Evolutionary conservation across 2,797 vertebrate species (phyloP), one percentile per base, ranked within the genome.

Genomic region (Otolemur crassicaudatus): DNA sequence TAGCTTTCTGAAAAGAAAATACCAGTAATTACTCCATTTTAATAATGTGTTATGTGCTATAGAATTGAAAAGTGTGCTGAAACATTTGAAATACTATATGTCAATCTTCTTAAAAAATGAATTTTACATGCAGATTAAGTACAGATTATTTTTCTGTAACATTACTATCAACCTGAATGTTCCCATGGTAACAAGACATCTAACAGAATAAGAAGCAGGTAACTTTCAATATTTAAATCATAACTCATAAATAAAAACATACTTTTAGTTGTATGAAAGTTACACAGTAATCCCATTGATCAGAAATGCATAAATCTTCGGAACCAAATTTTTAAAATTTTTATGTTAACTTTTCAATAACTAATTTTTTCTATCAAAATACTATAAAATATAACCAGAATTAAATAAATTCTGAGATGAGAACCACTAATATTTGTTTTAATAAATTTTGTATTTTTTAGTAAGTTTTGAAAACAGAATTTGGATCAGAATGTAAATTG

Each of bases 191-290:
- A 96, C 72, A 93, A 90, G 58, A 86, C 65, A 94, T 87, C 86
- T 93, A 93, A 96, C 27, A 76, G 86, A 95, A 92, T 81, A 87
- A 76, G 91, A 97, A 96, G 29, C 40, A 88, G 70, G 80, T 94
- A 76, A 77, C 58, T 87, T 92, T 96, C 75, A 96, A 96, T 95
- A 89, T 92, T 95, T 94, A 96, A 96, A 95, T 87, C 79, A 85
- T 72, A 88, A 94, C 90, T 94, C 72, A 97, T 87, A 97, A 97
- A 97, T 95, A 97, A 97, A 96, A 95, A 53, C 83, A 63, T 81
- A 80, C 80, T 95, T 94, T 37, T 84, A 85, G 61, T 81, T 92
- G 7, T 80, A 83, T 67, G 10, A 94, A 95, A 90, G 20, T 72
- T 96, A 87, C 8, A 91, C 37, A 85, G 90, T 91, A 95, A 87